These are phyloP conservation scores for Pinna nobilis DNA, from an alignment of 1,140 invertebrate genomes.

Conservation along the genomic window DNA sequence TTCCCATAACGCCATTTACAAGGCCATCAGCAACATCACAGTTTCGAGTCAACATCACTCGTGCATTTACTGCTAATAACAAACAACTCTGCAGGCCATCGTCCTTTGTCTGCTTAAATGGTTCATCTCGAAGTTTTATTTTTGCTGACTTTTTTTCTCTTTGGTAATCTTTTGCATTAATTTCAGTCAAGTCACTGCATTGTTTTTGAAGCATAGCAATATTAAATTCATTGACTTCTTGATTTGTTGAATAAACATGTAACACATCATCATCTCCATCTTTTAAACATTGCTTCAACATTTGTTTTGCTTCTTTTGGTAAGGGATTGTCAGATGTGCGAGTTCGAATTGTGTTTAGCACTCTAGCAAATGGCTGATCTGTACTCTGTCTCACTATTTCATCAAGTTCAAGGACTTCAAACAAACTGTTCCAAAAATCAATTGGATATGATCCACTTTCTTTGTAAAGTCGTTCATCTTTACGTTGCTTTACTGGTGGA, in stretches of 20 bases:
- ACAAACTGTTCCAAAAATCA: background rate
- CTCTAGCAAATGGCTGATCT: background rate
- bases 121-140: background rate
- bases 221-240: slow-evolving; percentile 8
- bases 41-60: slow-evolving; percentile 8
- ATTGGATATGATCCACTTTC: background rate
- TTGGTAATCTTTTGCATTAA: slow-evolving; percentile 1
- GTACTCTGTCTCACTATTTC: slow-evolving; percentile 11
- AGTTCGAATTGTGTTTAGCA: background rate
- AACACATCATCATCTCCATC: slow-evolving; percentile 1
- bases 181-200: background rate
- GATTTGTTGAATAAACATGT: slow-evolving; percentile 21
- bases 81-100: background rate
- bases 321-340: background rate
- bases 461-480: slow-evolving; percentile 2
- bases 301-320: background rate
- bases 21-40: slow-evolving; percentile 26
- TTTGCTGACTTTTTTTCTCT: slow-evolving; percentile 2
- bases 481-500: slow-evolving; percentile 30
- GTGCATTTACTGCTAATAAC: slow-evolving; percentile 3
- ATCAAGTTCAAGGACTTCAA: slow-evolving; percentile 19
- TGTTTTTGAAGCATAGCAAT: background rate
- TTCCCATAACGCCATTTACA: slow-evolving; percentile 21
- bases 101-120: background rate
- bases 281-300: background rate